Percentiles rank a stretch among this genome's conserved stretches.
These are phyloP conservation scores for Myoxocephalus aenaeus DNA, from an alignment of 2,797 vertebrate genomes.

Conservation along the genomic window DNA sequence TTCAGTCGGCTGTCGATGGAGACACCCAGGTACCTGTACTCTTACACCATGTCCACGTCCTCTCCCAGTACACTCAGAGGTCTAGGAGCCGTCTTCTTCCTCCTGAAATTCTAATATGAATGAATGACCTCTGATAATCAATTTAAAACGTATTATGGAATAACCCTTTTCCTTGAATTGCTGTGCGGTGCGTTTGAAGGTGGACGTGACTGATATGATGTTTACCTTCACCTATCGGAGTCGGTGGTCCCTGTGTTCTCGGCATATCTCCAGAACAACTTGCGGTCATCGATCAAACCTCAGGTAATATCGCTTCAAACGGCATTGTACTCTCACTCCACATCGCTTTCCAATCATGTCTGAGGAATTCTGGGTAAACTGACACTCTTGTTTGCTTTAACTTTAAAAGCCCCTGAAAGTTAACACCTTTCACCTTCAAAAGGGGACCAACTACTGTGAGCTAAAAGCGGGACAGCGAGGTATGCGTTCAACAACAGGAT, in stretches of 20 bases:
- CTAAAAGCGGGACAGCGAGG: slow-evolving; percentile 54
- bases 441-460: slow-evolving; percentile 38
- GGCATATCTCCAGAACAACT: not conserved
- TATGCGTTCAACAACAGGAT: slow-evolving; percentile 40
- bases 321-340: slow-evolving; percentile 25
- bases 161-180: not conserved
- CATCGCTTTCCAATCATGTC: slow-evolving; percentile 39
- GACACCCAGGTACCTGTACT: too few relatives aligned
- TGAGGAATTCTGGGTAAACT: slow-evolving; percentile 72
- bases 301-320: slow-evolving; percentile 4
- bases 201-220: slow-evolving; percentile 1
- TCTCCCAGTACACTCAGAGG: too few relatives aligned
- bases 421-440: slow-evolving; percentile 65
- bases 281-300: not conserved
- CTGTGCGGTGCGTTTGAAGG: not conserved
- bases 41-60: too few relatives aligned
- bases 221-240: slow-evolving; percentile 3
- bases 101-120: too few relatives aligned
- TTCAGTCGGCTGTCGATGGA: too few relatives aligned
- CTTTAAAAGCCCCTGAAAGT: slow-evolving; percentile 72
- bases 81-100: too few relatives aligned
- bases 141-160: too few relatives aligned
- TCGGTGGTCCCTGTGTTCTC: not conserved
- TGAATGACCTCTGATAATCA: too few relatives aligned
- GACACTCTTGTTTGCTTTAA: slow-evolving; percentile 75